Base-by-base conservation (phyloP, 1,140 invertebrate genomes). In the Hestina assimilis region DNA sequence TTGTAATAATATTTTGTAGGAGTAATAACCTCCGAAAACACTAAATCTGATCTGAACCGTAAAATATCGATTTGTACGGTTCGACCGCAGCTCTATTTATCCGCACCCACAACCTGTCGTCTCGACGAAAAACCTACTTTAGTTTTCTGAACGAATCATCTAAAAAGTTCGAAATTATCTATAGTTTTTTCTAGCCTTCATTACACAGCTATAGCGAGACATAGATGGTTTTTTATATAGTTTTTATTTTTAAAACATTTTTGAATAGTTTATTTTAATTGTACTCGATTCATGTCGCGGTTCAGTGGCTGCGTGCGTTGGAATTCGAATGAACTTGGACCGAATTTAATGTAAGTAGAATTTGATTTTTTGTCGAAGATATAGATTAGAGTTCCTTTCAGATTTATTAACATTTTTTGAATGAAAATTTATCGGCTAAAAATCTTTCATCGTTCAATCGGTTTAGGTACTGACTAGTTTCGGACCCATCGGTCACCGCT, bases 301-400 rank as follows among this genome's bases (percentile, higher is more conserved):
- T 62, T 68, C 59, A 64, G 38, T 58, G 60, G 41, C 29, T 54
- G 66, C 51, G 65, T 58, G 56, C 59, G 53, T 63, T 31, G 51
- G 59, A 60, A 75, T 73, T 69, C 63, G 54, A 74, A 66, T 75
- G 67, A 75, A 81, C 79, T 82, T 84, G 81, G 72, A 81, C 79
- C 76, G 72, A 79, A 81, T 76, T 79, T 55, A 62, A 60, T 66
- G 62, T 75, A 71, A 77, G 70, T 82, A 75, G 66, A 57, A 67
- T 69, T 72, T 71, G 56, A 60, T 63, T 62, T 60, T 46, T 43
- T 41, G 7, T 38, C 33, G 33, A n/a, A n/a, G 1, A n/a, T 33
- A 21, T 61, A 45, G 29, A 43, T 33, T 29, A 45, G 33, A 28
- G 42, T 56, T 50, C 19, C 46, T 7, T 31, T 66, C 47, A 48